Evolutionary conservation across 2,113 vertebrate genomes (phyloP).

Genomic region (Bubo scandiacus): DNA sequence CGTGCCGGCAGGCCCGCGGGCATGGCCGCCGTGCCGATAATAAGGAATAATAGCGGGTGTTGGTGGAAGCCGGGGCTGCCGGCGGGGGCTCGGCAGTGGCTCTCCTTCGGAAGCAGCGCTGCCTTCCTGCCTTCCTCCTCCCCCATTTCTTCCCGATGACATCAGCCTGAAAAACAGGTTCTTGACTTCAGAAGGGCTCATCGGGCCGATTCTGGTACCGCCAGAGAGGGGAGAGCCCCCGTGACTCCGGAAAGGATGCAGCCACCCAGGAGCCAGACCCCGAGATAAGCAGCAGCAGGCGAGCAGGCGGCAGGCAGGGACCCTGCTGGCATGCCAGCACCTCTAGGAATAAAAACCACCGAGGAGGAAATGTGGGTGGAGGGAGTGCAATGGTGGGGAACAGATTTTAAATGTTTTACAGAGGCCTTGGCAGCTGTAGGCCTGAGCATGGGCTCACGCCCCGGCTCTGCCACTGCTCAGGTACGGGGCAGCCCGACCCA

Average conservation of each 20-base stretch:
- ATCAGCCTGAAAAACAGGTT: constrained; percentile 68
- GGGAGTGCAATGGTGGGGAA: neutral
- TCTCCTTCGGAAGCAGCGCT: constrained; percentile 24
- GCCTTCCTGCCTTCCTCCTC: constrained; percentile 52
- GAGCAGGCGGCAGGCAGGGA: neutral
- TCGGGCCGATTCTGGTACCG: neutral
- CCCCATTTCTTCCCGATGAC: constrained; percentile 57
- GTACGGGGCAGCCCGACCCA: neutral
- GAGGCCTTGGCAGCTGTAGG: neutral
- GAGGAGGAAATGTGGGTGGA: neutral
- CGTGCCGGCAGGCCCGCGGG: neutral
- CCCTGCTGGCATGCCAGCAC: neutral
- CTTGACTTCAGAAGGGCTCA: constrained; percentile 41
- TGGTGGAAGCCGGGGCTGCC: neutral
- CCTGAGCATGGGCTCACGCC: neutral
- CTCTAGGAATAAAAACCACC: constrained; percentile 38
- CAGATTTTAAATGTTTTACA: neutral
- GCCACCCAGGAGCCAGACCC: neutral
- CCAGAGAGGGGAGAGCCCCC: neutral
- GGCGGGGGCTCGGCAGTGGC: neutral
- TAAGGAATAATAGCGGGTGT: neutral
- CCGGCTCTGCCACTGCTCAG: neutral
- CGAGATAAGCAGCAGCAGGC: neutral
- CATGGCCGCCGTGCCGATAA: neutral
- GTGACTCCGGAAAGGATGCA: neutral